A percentile compares a stretch with the other conserved stretches of the same genome.
phyloP scores from a whole-genome alignment of 2,797 vertebrate species.

The Gadopsis bispinosus region DNA sequence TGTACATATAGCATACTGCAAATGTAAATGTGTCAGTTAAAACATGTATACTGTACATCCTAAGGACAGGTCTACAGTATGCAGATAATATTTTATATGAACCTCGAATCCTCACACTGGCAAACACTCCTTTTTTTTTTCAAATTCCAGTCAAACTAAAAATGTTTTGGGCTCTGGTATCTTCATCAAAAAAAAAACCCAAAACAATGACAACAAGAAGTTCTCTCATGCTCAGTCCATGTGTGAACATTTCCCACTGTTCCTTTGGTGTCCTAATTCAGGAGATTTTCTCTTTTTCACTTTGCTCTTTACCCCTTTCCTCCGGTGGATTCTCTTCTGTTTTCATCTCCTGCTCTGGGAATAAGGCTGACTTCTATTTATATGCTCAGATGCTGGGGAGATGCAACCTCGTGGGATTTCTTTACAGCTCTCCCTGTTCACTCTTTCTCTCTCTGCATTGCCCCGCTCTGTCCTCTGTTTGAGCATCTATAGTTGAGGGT shows the following conservation, averaged over 20 bases:
- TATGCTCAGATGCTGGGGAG: conserved; percentile 82
- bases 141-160: neutral
- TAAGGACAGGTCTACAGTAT: neutral
- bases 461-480: conserved; percentile 40
- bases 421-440: conserved; percentile 68
- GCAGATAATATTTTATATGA: neutral
- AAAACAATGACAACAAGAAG: conserved; percentile 25
- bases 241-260: conserved; percentile 39
- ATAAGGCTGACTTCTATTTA: conserved; percentile 83
- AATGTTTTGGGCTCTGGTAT: neutral
- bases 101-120: neutral
- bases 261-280: conserved; percentile 66
- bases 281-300: conserved; percentile 48
- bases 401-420: conserved; percentile 78
- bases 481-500: conserved; percentile 49
- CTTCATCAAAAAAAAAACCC: neutral
- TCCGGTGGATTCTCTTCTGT: conserved; percentile 68
- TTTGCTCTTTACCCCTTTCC: conserved; percentile 52
- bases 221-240: conserved; percentile 43
- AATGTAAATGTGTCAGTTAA: too few relatives aligned
- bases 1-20: too few relatives aligned
- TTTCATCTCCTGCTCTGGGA: conserved; percentile 76
- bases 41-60: neutral
- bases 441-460: conserved; percentile 19
- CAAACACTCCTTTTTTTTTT: too few relatives aligned